These are phyloP conservation scores for Hymenochirus boettgeri DNA, from an alignment of 2,113 vertebrate genomes.

Conservation along the genomic window DNA sequence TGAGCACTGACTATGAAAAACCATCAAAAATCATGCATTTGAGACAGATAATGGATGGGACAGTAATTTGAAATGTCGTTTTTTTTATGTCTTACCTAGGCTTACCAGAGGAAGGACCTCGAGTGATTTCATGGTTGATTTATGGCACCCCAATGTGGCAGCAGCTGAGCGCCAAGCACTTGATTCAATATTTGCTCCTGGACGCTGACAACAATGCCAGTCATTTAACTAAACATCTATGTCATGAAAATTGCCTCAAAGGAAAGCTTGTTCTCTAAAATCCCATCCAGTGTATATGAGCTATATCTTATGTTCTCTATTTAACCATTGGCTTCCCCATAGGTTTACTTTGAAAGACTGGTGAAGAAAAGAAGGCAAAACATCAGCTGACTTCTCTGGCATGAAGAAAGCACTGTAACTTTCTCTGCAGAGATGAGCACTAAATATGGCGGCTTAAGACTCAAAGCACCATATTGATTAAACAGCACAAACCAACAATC, in stretches of 20 bases:
- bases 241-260: constrained; percentile 7
- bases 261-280: constrained; percentile 32
- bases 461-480: constrained; percentile 23
- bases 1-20: too few relatives aligned
- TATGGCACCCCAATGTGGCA: constrained; percentile 96
- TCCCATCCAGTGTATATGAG: constrained; percentile 28
- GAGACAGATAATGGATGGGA: too few relatives aligned
- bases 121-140: constrained; percentile 97
- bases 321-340: constrained; percentile 44
- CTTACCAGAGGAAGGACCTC: constrained; percentile 79
- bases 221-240: constrained; percentile 12
- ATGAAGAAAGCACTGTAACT: constrained; percentile 24
- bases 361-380: constrained; percentile 8
- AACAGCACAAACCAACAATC: constrained; percentile 39
- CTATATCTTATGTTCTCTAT: constrained; percentile 40
- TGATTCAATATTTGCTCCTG: constrained; percentile 94
- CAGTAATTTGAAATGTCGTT: too few relatives aligned
- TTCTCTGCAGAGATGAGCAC: constrained; percentile 22
- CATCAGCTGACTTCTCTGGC: constrained; percentile 26
- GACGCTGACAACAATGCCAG: constrained; percentile 65
- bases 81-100: constrained; percentile 51
- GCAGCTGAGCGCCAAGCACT: constrained; percentile 93
- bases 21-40: too few relatives aligned
- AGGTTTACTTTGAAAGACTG: constrained; percentile 32
- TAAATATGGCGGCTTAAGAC: constrained; percentile 25